Conservation (phyloP, 2,113 vertebrate species). For the Clinocottus analis region DNA sequence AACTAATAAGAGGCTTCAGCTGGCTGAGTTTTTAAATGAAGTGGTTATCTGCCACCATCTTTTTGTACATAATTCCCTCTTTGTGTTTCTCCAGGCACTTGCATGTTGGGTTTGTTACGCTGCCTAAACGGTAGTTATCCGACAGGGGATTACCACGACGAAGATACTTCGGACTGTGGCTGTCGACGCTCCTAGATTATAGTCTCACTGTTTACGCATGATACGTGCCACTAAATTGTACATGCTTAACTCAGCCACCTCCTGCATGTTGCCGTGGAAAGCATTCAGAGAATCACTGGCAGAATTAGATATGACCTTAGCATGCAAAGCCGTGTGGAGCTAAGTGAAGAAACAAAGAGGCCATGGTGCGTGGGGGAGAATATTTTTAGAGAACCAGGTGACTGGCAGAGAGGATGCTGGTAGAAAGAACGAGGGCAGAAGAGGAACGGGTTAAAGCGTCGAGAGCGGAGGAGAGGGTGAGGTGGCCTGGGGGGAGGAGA, state of each 20-base stretch:
- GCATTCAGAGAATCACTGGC: conserved; percentile 12
- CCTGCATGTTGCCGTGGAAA: not conserved
- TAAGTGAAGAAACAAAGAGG: conserved; percentile 51
- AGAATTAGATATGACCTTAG: conserved; percentile 24
- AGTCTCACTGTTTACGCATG: not conserved
- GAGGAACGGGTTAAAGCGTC: conserved; percentile 74
- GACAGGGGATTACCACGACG: too few relatives aligned
- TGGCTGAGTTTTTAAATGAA: conserved; percentile 5
- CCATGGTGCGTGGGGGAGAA: conserved; percentile 15
- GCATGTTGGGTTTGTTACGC: not conserved
- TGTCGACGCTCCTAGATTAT: not conserved
- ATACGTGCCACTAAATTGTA: not conserved
- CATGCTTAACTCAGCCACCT: conserved; percentile 17
- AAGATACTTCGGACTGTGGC: not conserved
- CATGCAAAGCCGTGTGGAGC: conserved; percentile 14
- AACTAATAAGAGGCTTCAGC: not conserved
- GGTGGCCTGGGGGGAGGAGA: conserved; percentile 74
- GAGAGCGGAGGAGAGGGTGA: conserved; percentile 71
- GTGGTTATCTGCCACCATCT: not conserved
- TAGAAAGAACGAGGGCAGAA: conserved; percentile 50
- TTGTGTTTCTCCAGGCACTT: not conserved
- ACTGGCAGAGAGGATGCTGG: conserved; percentile 49
- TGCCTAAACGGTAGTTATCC: not conserved
- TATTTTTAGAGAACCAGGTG: conserved; percentile 45
- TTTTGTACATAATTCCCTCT: not conserved